Conservation (phyloP, 2,113 vertebrate species). For the Nothocercus julius region DNA sequence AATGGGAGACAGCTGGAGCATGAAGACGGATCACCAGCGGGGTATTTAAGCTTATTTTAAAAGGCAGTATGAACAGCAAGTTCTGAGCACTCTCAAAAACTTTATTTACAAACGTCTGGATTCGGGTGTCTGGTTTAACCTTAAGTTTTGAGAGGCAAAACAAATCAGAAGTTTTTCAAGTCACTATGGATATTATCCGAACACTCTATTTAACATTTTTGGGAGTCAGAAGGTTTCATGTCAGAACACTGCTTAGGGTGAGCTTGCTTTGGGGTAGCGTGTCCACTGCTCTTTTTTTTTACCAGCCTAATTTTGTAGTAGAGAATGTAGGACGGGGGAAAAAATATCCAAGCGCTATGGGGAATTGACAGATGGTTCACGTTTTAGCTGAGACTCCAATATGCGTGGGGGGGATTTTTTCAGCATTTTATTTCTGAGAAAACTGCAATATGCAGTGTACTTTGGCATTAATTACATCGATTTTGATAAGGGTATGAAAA, state of each 20-base stretch:
- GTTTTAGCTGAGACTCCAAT: slow-evolving; percentile 44
- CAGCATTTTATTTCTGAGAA: slow-evolving; percentile 34
- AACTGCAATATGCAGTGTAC: not conserved
- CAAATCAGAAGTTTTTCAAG: not conserved
- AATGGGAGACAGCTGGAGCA: no score
- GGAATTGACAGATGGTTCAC: slow-evolving; percentile 49
- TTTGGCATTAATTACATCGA: not conserved
- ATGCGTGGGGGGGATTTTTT: not conserved
- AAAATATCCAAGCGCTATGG: slow-evolving; percentile 13
- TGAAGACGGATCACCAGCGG: no score
- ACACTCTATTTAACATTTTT: not conserved
- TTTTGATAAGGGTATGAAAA: not conserved
- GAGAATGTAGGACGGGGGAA: not conserved
- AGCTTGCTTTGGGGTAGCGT: not conserved
- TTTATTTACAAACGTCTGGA: not conserved
- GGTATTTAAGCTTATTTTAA: not conserved
- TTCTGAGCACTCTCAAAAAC: not conserved
- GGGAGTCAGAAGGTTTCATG: not conserved
- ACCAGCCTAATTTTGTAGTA: slow-evolving; percentile 39
- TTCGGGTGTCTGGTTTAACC: not conserved
- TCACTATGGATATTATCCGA: not conserved
- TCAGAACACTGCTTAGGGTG: not conserved
- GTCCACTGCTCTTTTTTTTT: not conserved
- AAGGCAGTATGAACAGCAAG: not conserved
- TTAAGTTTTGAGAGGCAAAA: not conserved